phyloP scores from a whole-genome alignment of 1,140 invertebrate species.

The Penaeus vannamei region DNA sequence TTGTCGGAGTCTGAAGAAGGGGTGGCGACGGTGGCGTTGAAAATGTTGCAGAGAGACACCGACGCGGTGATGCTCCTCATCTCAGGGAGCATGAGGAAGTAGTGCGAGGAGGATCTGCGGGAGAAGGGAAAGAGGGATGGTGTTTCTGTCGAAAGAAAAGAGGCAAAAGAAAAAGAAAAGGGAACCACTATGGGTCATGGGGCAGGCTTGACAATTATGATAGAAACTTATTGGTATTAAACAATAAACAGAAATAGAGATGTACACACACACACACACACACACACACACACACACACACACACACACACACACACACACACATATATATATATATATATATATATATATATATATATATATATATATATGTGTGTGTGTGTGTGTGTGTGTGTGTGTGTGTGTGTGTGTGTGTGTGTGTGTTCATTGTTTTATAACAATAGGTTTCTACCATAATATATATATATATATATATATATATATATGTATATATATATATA shows the following conservation, averaged over 20 bases:
- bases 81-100: constrained; percentile 41
- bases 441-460: too few relatives aligned
- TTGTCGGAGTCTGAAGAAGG: constrained; percentile 30
- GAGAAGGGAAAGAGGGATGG: neutral
- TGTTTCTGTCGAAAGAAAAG: too few relatives aligned
- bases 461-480: neutral
- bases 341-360: constrained; percentile 24
- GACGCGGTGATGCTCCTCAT: constrained; percentile 9
- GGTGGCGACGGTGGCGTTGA: constrained; percentile 38
- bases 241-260: too few relatives aligned
- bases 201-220: too few relatives aligned
- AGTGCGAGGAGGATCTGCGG: neutral
- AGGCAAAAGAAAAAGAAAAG: neutral
- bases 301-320: neutral
- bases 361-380: constrained; percentile 21
- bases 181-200: too few relatives aligned
- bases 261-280: neutral
- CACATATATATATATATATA: constrained; percentile 21
- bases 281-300: neutral
- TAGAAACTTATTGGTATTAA: too few relatives aligned
- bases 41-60: neutral
- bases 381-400: neutral
- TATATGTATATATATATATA: too few relatives aligned
- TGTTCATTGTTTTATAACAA: too few relatives aligned
- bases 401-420: neutral